A percentile compares a stretch with the other conserved stretches of the same genome.
phyloP scores from a whole-genome alignment of 2,888 invertebrate genomes.

The Apamea monoglypha region DNA sequence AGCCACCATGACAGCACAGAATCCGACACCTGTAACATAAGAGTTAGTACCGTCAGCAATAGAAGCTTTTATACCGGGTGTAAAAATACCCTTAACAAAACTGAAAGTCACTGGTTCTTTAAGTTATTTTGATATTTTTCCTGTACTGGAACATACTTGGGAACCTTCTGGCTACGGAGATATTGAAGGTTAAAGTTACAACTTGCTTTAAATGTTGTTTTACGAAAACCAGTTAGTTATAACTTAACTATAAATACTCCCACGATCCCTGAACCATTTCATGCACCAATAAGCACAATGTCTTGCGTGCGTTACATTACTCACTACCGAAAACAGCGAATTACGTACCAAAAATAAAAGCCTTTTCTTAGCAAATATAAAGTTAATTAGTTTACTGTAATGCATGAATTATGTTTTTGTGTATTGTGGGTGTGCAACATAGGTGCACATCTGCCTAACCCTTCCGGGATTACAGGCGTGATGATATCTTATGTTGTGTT shows the following conservation, averaged over 20 bases:
- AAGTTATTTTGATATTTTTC: background rate
- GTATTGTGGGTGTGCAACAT: too few relatives aligned
- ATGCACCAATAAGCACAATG: background rate
- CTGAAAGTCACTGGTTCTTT: background rate
- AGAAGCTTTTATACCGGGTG: background rate
- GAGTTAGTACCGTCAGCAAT: slow-evolving; percentile 18
- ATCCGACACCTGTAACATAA: slow-evolving; percentile 92
- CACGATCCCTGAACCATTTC: background rate
- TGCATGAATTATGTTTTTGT: too few relatives aligned
- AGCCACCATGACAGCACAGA: slow-evolving; percentile 94
- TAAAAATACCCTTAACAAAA: background rate
- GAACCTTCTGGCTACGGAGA: background rate
- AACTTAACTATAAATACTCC: too few relatives aligned
- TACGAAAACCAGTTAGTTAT: background rate
- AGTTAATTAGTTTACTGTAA: background rate
- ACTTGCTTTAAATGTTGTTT: background rate
- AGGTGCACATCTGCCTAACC: too few relatives aligned
- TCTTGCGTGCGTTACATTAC: background rate
- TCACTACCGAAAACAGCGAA: background rate
- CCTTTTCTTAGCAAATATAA: background rate
- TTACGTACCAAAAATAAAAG: background rate
- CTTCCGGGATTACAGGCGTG: too few relatives aligned
- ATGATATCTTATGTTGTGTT: too few relatives aligned
- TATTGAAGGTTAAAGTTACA: background rate
- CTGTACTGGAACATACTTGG: background rate